Evolutionary conservation across 1,140 invertebrate genomes (phyloP), one percentile per base, ranked within the genome.

Genomic region (Macrosteles quadrilineatus): DNA sequence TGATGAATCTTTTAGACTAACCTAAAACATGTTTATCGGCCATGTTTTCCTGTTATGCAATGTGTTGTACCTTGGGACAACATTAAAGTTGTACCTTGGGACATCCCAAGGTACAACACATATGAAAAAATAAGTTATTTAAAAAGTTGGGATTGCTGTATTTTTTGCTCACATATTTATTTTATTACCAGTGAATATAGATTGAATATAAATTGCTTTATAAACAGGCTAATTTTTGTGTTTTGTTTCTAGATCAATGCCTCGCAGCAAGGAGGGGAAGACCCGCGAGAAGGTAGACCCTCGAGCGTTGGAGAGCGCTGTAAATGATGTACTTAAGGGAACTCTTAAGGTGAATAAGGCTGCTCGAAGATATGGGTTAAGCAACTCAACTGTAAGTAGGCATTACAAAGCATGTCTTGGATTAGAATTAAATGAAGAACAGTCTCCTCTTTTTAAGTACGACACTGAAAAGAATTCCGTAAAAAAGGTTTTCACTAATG

Each of bases 191-290:
- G 47, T 50, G 47, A 9, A 36, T 36, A 36, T 14, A 36, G 32
- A 36, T 40, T 40, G 6, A 9, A 9, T 40, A 9, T 40, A 6
- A 40, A 17, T 17, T 40, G 17, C 4, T 21, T 50, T 50, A 50
- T 50, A 19, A 9, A 4, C 4, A 50, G 47, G 47, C 47, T 50
- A 50, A 6, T 11, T 50, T 9, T 11, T 50, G 4, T 36, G 4
- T 6, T 36, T 36, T 50, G n/a, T 19, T 50, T 50, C n/a, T 19
- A 50, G 47, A n/a, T 9, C 47, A 3, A 50, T 50, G 47, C 47
- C 47, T 50, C 47, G 47, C 47, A 50, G 47, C 21, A 50, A 50
- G 47, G 47, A 50, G n/a, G 47, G 47, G 4, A 50, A 50, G 47
- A 50, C 47, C 2, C 6, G 47, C 4, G 47, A 50, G 47, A 50